phyloP scores from a whole-genome alignment of 2,797 vertebrate genomes.

The Enteromius treurensis region DNA sequence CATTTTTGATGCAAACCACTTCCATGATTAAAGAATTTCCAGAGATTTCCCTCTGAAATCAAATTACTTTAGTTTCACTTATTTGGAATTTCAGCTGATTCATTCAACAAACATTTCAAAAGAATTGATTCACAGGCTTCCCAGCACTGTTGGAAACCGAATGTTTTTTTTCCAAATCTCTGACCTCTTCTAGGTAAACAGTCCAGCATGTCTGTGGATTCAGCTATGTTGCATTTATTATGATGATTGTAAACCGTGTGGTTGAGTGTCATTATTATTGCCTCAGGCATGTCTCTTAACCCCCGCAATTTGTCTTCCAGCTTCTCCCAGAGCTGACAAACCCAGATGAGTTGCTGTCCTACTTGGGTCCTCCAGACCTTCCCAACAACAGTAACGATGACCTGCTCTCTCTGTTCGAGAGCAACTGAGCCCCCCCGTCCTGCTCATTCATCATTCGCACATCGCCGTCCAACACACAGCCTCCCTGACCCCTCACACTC shows the following conservation, averaged over 20 bases:
- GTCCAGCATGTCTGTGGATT: no score
- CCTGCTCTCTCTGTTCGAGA: slow-evolving; percentile 95
- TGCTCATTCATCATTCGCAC: slow-evolving; percentile 13
- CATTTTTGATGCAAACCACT: neutral
- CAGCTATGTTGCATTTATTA: neutral
- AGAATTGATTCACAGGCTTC: neutral
- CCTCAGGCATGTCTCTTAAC: neutral
- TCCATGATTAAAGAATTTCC: neutral
- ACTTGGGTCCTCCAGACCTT: slow-evolving; percentile 92
- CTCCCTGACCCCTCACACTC: slow-evolving; percentile 53
- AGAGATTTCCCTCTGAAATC: neutral
- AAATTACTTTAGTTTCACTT: neutral
- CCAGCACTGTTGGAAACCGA: neutral
- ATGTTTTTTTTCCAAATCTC: no score
- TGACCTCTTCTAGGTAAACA: no score
- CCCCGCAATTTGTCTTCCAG: slow-evolving; percentile 64
- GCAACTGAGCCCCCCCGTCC: slow-evolving; percentile 81
- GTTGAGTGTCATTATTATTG: neutral
- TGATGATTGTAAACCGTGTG: neutral
- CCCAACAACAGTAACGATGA: slow-evolving; percentile 93
- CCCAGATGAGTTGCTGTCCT: slow-evolving; percentile 93
- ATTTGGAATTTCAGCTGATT: neutral
- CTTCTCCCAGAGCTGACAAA: slow-evolving; percentile 95
- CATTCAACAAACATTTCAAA: neutral
- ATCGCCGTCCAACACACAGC: slow-evolving; percentile 56